Evolutionary conservation across 2,888 invertebrate species (phyloP).

Genomic region (Tachina lurida): DNA sequence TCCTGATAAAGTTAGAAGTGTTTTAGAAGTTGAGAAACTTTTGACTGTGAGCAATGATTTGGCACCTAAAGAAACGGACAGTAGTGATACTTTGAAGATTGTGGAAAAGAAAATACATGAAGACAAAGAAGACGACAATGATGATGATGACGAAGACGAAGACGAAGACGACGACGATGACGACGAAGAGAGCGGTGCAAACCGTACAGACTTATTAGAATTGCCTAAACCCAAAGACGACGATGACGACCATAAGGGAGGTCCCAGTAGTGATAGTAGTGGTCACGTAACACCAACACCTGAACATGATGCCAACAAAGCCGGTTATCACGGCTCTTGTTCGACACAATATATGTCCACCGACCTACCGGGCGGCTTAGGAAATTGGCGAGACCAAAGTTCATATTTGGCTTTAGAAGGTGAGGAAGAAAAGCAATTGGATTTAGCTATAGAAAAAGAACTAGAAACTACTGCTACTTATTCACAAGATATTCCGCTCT

Average conservation of each 20-base stretch:
- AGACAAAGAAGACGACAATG: neutral
- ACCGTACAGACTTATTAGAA: constrained; percentile 76
- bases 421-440: constrained; percentile 32
- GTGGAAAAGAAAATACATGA: constrained; percentile 46
- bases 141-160: constrained; percentile 52
- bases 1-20: constrained; percentile 65
- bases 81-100: constrained; percentile 53
- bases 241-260: constrained; percentile 84
- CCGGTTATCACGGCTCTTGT: constrained; percentile 79
- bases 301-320: constrained; percentile 73
- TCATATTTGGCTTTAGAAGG: constrained; percentile 88
- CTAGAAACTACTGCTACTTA: constrained; percentile 49
- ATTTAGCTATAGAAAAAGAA: constrained; percentile 28
- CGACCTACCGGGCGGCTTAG: constrained; percentile 90
- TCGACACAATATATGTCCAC: constrained; percentile 87
- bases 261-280: constrained; percentile 86
- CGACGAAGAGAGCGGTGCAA: constrained; percentile 81
- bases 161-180: constrained; percentile 84
- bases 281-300: constrained; percentile 81
- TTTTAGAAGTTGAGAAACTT: constrained; percentile 54
- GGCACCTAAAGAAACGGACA: constrained; percentile 71
- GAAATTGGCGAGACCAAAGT: constrained; percentile 91
- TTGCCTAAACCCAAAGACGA: constrained; percentile 78
- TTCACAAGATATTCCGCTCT: constrained; percentile 69
- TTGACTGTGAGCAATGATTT: constrained; percentile 28